These are phyloP conservation scores for Ormia ochracea DNA, from an alignment of 2,888 invertebrate species.

Conservation along the genomic window DNA sequence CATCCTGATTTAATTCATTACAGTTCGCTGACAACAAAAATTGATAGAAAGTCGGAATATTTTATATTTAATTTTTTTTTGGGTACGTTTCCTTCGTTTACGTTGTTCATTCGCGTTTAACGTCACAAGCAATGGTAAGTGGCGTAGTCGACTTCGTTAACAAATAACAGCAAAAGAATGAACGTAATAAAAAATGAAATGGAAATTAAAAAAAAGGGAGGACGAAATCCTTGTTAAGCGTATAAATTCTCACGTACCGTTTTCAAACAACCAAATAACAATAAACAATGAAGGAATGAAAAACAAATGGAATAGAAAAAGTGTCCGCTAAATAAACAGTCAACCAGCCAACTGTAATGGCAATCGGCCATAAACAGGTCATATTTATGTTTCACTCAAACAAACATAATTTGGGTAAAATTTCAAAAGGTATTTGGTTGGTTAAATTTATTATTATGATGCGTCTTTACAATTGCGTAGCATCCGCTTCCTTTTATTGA, in stretches of 20 bases:
- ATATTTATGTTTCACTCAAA: not conserved
- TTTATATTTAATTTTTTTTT: not conserved
- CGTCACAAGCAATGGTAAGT: constrained; percentile 40
- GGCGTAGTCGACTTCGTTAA: constrained; percentile 39
- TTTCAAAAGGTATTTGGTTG: constrained; percentile 18
- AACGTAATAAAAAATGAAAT: constrained; percentile 9
- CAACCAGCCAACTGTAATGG: not conserved
- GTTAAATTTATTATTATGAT: not conserved
- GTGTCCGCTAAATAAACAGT: constrained; percentile 2
- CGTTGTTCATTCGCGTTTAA: not conserved
- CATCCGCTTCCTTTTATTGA: not conserved
- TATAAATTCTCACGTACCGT: not conserved
- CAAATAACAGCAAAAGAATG: constrained; percentile 28
- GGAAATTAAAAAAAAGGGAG: not conserved
- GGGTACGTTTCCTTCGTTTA: not conserved
- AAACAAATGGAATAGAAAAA: too few relatives aligned
- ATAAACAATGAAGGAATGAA: too few relatives aligned
- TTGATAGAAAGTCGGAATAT: not conserved
- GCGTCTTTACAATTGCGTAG: not conserved
- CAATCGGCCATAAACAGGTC: not conserved
- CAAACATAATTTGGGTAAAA: constrained; percentile 36
- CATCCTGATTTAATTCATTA: not conserved
- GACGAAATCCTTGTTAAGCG: constrained; percentile 14
- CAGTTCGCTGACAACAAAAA: not conserved
- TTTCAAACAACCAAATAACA: not conserved